These are phyloP conservation scores for Leptinotarsa defecta DNA, from an alignment of 1,140 invertebrate species.

Conservation along the genomic window DNA sequence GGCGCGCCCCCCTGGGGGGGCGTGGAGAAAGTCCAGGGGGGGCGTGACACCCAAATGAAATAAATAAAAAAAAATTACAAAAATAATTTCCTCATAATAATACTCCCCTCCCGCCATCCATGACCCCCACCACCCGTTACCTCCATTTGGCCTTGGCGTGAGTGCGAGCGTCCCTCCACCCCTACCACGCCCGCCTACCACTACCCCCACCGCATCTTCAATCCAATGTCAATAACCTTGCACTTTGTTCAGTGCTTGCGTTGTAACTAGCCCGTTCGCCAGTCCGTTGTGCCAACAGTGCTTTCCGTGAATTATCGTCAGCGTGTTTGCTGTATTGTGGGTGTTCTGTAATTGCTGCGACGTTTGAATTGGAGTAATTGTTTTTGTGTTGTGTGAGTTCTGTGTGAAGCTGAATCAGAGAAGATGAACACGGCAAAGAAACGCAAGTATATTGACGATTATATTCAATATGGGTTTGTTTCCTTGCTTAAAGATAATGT, in stretches of 20 bases:
- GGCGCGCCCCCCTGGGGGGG: too few species aligned
- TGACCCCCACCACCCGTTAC: too few species aligned
- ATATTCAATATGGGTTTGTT: neutral
- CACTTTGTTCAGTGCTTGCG: slow-evolving; percentile 15
- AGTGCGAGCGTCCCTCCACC: neutral
- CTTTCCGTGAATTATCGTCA: neutral
- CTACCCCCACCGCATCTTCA: neutral
- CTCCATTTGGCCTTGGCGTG: too few species aligned
- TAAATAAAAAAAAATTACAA: neutral
- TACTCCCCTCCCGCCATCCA: neutral
- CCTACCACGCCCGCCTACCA: neutral
- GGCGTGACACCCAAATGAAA: neutral
- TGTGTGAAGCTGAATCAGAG: too few species aligned
- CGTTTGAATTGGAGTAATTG: slow-evolving; percentile 5
- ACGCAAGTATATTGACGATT: slow-evolving; percentile 4
- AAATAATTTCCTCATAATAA: neutral
- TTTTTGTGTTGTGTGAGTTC: neutral
- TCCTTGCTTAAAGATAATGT: slow-evolving; percentile 17
- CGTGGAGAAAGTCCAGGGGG: neutral
- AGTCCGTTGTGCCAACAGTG: too few species aligned
- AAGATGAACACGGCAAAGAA: neutral
- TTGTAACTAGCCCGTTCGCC: slow-evolving; percentile 10
- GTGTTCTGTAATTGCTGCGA: neutral
- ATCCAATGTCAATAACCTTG: slow-evolving; percentile 9
- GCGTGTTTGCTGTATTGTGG: slow-evolving; percentile 6